Evolutionary conservation across 1,140 invertebrate species (phyloP).

Genomic region (Arion vulgaris): DNA sequence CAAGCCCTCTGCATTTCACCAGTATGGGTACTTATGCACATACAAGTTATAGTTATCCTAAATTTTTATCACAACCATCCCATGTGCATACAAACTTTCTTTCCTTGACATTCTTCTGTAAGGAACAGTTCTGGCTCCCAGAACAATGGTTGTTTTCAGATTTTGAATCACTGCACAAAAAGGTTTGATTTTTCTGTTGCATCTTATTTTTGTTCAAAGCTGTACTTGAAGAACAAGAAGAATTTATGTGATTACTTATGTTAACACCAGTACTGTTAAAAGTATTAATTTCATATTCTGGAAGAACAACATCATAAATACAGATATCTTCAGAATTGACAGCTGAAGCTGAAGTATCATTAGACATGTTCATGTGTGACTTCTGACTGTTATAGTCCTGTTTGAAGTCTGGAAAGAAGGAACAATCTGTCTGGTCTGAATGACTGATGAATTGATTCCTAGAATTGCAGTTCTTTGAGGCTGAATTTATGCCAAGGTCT

Average conservation of each 20-base stretch:
- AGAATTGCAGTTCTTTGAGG: too few relatives aligned
- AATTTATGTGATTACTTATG: neutral
- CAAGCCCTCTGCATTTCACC: slow-evolving; percentile 35
- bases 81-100: slow-evolving; percentile 21
- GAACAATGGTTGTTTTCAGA: neutral
- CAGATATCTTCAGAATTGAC: neutral
- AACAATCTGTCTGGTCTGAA: neutral
- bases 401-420: neutral
- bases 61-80: slow-evolving; percentile 32
- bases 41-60: slow-evolving; percentile 20
- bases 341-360: neutral
- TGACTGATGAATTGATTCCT: neutral
- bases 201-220: neutral
- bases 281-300: neutral
- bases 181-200: neutral
- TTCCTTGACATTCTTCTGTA: neutral
- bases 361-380: neutral
- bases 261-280: neutral
- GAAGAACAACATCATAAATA: slow-evolving; percentile 5
- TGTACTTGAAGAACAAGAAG: neutral
- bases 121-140: neutral
- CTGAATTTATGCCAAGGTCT: neutral
- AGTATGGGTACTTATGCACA: slow-evolving; percentile 25
- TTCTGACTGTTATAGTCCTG: neutral
- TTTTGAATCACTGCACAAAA: neutral